Base-by-base conservation (phyloP, 2,797 vertebrate genomes). In the Pelochelys cantorii region DNA sequence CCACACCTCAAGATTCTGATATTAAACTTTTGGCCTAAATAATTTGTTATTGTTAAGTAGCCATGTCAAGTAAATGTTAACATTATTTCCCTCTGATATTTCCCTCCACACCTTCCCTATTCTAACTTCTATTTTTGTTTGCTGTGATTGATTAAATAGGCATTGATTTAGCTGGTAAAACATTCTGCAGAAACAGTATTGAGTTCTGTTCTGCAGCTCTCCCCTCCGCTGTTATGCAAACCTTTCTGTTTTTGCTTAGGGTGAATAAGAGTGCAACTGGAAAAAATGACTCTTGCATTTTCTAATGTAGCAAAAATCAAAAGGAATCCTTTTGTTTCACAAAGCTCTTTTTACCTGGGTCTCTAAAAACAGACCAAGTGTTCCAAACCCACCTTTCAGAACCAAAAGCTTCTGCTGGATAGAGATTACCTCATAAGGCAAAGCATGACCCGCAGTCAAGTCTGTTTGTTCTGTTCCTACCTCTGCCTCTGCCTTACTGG, bases 111-210 rank as follows among this genome's bases (percentile, higher is more conserved):
- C 53, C 29, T 13, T 86, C 62, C 20, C 15, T 75, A 2, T 34
- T 82, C 29, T 54, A 31, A 1, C 10, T 11, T 27, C 48, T 78
- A 18, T 79, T 17, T 79, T 57, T 83, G 34, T 34, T 65, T 48
- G 4, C 15, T 78, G 81, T 18, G 15, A 54, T 93, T 68, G 78
- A 75, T 87, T 90, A 92, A 91, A 89, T 60, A 85, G 83, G 4
- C 84, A 88, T 42, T 15, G 84, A 89, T 90, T 88, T 17, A 9
- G 5, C 0, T 1, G 10, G 62, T 14, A 75, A 89, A 22, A 0
- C 20, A 52, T 53, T 86, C 93, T 52, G 84, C 75, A 55, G 81
- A n/a, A 3, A 31, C 0, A 2, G 12, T 90, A 20, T 2, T 53
- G n/a, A 92, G 53, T 60, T 90, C 34, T 10, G 5, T 0, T 0